Evolutionary conservation across 1,140 invertebrate genomes (phyloP), one percentile per base, ranked within the genome.

Genomic region (Calosoma granatense): DNA sequence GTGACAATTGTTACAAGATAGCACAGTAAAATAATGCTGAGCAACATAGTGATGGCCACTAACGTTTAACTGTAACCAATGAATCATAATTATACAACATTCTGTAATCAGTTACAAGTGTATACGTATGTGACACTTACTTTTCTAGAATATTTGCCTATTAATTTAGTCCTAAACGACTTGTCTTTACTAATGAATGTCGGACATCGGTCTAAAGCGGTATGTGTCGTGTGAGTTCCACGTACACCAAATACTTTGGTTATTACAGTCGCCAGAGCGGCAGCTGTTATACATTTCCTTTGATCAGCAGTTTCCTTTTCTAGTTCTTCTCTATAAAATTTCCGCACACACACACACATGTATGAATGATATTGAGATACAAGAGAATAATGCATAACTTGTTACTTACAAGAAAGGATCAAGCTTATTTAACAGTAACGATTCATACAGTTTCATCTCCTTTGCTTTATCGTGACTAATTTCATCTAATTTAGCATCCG

Each of bases 1-100:
- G 67, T 92, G 87, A 76, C 95, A 98, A 74, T 92, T 86, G 78
- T 93, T 91, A 71, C 95, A 98, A 70, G 88, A 84, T 54, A 88
- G 92, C 59, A 94, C 86, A 61, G 85, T 87, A 67, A 85, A 90
- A 75, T 96, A 90, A 74, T 94, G 90, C 69, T 91, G 85, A 59
- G 87, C 82, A 61, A 84, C 82, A 70, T 95, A 92, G 73, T 92
- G 86, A 79, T 98, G 95, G 22, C 93, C 93, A 67, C 88, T 81
- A 22, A 88, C 79, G 57, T 81, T 81, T 71, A 87, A 82, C 81
- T 92, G 61, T 19, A 68, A 68, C 51, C 53, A 60, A 65, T 64
- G 61, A 62, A 63, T 20, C 47, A 55, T 59, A 55, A 54, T 62
- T 23, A 59, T 20, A 61, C 19, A 55, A 59, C 20, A 6, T 36